These are phyloP conservation scores for Microtus montanus DNA, from an alignment of 2,113 vertebrate genomes.

Conservation along the genomic window DNA sequence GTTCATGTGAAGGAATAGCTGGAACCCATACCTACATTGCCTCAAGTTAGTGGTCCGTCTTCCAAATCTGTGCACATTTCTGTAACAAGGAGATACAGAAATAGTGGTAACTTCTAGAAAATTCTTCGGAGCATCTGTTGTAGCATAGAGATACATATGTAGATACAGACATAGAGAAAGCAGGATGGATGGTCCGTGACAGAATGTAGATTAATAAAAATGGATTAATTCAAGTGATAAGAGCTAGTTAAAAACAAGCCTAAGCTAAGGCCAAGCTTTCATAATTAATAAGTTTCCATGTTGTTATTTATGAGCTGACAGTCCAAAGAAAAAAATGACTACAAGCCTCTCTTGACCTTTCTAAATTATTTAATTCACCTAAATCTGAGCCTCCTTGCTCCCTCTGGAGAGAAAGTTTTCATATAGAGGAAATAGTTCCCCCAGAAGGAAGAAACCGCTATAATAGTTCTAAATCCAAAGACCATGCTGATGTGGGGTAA, in stretches of 20 bases:
- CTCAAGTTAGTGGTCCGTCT: neutral
- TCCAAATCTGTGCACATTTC: neutral
- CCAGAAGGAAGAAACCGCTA: neutral
- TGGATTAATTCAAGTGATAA: neutral
- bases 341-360: neutral
- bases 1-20: neutral
- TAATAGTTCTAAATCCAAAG: neutral
- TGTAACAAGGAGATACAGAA: neutral
- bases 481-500: neutral
- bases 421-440: neutral
- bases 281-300: neutral
- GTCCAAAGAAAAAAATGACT: neutral
- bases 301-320: neutral
- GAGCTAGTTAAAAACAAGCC: neutral
- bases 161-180: neutral
- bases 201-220: neutral
- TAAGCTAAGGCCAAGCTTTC: neutral
- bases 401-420: neutral
- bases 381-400: neutral
- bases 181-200: neutral
- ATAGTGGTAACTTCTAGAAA: neutral
- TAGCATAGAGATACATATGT: neutral
- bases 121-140: neutral
- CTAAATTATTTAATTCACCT: neutral
- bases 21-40: neutral